Percentiles rank a stretch among this genome's conserved stretches.
These are phyloP conservation scores for Chrysochloris asiatica DNA, from an alignment of 2,113 vertebrate genomes.

Conservation along the genomic window DNA sequence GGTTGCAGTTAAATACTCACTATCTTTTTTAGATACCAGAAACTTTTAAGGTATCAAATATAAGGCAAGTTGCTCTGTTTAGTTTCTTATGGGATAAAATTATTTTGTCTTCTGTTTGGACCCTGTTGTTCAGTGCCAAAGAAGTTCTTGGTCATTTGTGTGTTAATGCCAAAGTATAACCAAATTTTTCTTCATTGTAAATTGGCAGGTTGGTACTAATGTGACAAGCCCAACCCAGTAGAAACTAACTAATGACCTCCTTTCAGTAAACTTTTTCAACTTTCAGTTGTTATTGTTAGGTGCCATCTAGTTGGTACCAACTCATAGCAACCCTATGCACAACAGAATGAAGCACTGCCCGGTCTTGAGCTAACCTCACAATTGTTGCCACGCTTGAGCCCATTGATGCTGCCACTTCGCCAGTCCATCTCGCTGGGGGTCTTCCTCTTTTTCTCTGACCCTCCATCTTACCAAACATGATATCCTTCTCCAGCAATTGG, in stretches of 20 bases:
- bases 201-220: slow-evolving; percentile 11
- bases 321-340: too few species aligned
- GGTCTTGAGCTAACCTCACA: too few species aligned
- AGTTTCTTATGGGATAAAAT: slow-evolving; percentile 48
- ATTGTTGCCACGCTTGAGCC: too few species aligned
- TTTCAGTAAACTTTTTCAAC: slow-evolving; percentile 12
- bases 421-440: too few species aligned
- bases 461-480: too few species aligned
- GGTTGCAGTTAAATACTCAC: slow-evolving; percentile 50
- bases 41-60: slow-evolving; percentile 61
- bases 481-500: too few species aligned
- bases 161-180: slow-evolving; percentile 38
- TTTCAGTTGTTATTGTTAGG: too few species aligned
- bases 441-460: too few species aligned
- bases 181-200: slow-evolving; percentile 48
- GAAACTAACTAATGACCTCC: slow-evolving; percentile 35
- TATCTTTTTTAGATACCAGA: slow-evolving; percentile 62
- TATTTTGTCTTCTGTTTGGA: slow-evolving; percentile 50
- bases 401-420: too few species aligned
- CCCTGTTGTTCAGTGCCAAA: slow-evolving; percentile 38
- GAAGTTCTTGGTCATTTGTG: slow-evolving; percentile 34
- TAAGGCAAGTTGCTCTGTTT: slow-evolving; percentile 52
- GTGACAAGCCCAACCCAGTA: neutral
- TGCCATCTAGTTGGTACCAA: too few species aligned
- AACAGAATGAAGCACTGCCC: too few species aligned